phyloP scores from a whole-genome alignment of 1,140 invertebrate genomes.

The Drosophila seguyi region DNA sequence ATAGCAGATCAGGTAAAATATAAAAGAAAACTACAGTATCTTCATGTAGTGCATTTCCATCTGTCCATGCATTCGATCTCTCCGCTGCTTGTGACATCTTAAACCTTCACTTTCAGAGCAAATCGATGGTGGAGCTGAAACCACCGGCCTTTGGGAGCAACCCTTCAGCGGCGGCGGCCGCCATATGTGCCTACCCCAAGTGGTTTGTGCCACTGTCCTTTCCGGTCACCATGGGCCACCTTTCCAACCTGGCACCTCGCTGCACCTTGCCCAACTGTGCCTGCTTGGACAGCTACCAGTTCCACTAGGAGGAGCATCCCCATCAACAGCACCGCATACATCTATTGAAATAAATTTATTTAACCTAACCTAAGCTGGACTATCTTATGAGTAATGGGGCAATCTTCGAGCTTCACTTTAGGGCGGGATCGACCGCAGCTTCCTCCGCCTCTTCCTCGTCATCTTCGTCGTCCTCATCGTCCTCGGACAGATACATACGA shows the following conservation, averaged over 20 bases:
- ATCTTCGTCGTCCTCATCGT: conserved; percentile 67
- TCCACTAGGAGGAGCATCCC: conserved; percentile 53
- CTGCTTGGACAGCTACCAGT: conserved; percentile 81
- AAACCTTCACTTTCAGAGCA: conserved; percentile 48
- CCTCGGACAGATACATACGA: conserved; percentile 71
- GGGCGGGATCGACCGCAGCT: neutral
- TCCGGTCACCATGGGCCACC: conserved; percentile 83
- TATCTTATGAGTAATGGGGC: conserved; percentile 44
- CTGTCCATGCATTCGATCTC: neutral
- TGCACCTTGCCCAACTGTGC: conserved; percentile 84
- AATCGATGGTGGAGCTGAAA: conserved; percentile 50
- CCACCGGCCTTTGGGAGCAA: conserved; percentile 34
- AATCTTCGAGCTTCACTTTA: conserved; percentile 39
- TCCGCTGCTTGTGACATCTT: neutral
- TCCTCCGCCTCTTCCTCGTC: conserved; percentile 43
- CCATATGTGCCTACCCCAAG: conserved; percentile 80
- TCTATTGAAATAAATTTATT: conserved; percentile 63
- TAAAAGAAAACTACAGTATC: neutral
- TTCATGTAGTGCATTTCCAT: neutral
- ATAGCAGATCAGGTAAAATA: conserved; percentile 64
- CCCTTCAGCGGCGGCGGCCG: conserved; percentile 53
- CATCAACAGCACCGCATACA: neutral
- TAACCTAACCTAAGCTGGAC: conserved; percentile 49
- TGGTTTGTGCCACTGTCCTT: conserved; percentile 84
- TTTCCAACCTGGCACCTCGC: conserved; percentile 79